Percentiles rank a stretch among this genome's conserved stretches.
Evolutionary conservation across 2,888 invertebrate species (phyloP).

Genomic region (Xestoiulus laeticollis): DNA sequence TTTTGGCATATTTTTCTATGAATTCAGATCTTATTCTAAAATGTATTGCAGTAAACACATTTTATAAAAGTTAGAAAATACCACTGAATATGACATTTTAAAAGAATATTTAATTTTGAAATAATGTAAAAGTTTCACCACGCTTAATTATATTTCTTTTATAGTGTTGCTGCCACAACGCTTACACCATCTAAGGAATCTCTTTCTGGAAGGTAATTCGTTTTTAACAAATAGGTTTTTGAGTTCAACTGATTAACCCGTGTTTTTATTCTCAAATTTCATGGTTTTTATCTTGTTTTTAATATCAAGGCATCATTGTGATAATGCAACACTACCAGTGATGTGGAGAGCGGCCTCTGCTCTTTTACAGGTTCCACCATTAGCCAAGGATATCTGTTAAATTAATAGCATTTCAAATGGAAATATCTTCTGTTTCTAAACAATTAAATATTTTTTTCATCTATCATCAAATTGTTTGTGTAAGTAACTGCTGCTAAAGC

Average conservation of each 20-base stretch:
- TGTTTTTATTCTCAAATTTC: background rate
- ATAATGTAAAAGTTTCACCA: background rate
- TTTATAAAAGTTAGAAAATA: background rate
- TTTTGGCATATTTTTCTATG: too few species aligned
- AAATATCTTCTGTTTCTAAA: too few species aligned
- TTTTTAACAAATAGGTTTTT: background rate
- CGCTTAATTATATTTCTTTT: background rate
- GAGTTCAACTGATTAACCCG: background rate
- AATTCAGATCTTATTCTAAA: too few species aligned
- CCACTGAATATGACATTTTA: background rate
- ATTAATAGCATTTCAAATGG: background rate
- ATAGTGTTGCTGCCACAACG: conserved; percentile 40
- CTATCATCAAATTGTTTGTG: too few species aligned
- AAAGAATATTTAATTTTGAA: background rate
- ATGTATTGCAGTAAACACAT: background rate
- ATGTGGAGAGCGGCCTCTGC: conserved; percentile 40
- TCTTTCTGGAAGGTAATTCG: conserved; percentile 28
- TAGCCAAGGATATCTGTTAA: background rate
- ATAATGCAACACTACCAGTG: conserved; percentile 18
- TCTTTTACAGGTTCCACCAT: background rate
- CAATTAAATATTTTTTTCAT: too few species aligned
- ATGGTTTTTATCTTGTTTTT: background rate
- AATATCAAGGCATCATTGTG: conserved; percentile 21
- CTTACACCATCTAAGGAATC: conserved; percentile 32
- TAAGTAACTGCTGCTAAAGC: too few species aligned